Percentiles rank a stretch among this genome's conserved stretches.
Conservation (phyloP, 1,140 invertebrate species). For the Calosoma granatense region DNA sequence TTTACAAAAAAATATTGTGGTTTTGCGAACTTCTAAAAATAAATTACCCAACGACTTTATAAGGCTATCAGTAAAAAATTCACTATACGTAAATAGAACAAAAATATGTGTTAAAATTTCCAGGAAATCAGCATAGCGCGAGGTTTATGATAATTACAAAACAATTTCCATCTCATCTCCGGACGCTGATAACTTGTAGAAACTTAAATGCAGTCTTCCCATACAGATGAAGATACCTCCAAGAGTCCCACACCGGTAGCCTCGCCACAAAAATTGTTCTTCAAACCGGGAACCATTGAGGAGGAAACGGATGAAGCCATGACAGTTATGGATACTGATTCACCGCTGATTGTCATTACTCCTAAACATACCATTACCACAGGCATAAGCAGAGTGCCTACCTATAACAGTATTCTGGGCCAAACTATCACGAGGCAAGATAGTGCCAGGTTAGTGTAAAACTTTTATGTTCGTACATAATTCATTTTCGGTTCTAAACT, state of each 20-base stretch:
- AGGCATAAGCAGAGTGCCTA: background rate
- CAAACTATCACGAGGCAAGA: background rate
- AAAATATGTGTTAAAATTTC: too few species aligned
- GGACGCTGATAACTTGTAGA: too few species aligned
- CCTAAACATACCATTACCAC: constrained; percentile 1
- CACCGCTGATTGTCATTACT: background rate
- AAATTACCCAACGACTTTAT: too few species aligned
- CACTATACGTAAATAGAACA: too few species aligned
- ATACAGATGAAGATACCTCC: background rate
- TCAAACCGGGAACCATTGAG: constrained; percentile 34
- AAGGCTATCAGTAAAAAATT: too few species aligned
- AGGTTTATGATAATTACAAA: too few species aligned
- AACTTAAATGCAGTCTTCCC: background rate
- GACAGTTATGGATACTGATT: background rate
- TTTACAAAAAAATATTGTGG: too few species aligned
- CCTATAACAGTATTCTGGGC: background rate
- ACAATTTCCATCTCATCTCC: too few species aligned
- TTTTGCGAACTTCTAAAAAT: too few species aligned
- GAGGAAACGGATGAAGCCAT: constrained; percentile 16
- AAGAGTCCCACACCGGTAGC: background rate
- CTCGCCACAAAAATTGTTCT: constrained; percentile 31
- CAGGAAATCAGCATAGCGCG: too few species aligned
- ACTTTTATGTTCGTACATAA: too few species aligned
- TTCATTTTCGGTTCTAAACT: too few species aligned
- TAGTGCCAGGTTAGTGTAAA: background rate